Base-by-base conservation (phyloP, 2,797 vertebrate species). In the Sebastes diploproa region DNA sequence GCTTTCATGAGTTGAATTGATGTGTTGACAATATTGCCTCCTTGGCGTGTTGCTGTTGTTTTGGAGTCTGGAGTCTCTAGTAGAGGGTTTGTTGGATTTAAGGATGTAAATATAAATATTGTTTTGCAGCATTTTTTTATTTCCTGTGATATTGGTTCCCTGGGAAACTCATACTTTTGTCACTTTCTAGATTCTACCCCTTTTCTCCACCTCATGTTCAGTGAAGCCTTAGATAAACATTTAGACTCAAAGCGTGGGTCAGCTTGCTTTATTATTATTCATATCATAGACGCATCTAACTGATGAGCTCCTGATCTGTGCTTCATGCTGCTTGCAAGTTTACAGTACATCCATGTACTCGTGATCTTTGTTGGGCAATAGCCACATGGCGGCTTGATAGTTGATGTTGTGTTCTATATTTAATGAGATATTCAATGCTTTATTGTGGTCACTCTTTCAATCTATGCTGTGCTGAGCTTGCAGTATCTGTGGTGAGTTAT, bases 201-300 rank as follows among this genome's bases (percentile, higher is more conserved):
- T 58, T 62, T 58, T 0, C 11, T 54, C 1, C 27, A 22, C 23
- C 38, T 70, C 34, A 29, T 52, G 36, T 59, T 69, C 12, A 59
- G 59, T 16, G 22, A 73, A 38, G 65, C 32, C 11, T 36, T 20
- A 55, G 11, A 56, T 60, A 42, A 58, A 82, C 25, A 67, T 77
- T 67, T 34, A 54, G 25, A 62, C 25, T 32, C 62, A 61, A 66
- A 55, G 67, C 62, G 23, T 54, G 63, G 36, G 5, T 75, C 38
- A 46, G 56, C 30, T 68, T 25, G 80, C 7, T 79, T 50, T 72
- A 64, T 72, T 75, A 71, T 71, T 71, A 46, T 62, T 68, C 5
- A 63, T 72, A 58, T 6, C 16, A 38, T 59, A 18, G 58, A 9
- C 3, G 32, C 34, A 61, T 54, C 29, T 42, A 59, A 42, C 50